phyloP scores from a whole-genome alignment of 2,797 vertebrate species.

The Pseudomugil gertrudae region DNA sequence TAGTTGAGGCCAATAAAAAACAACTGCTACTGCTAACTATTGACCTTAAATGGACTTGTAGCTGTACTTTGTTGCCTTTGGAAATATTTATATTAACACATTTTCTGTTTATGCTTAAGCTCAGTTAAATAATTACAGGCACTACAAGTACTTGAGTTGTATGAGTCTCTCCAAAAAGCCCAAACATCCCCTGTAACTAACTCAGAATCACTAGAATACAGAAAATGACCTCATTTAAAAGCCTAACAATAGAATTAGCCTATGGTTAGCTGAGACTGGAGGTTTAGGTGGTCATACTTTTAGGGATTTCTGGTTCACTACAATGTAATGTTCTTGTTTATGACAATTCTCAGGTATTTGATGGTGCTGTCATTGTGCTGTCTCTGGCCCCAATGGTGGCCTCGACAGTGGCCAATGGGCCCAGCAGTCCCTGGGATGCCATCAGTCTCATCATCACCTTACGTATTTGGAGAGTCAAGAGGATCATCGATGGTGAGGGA shows the following conservation, averaged over 20 bases:
- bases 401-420: slow-evolving; percentile 95
- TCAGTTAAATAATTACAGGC: background rate
- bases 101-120: background rate
- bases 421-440: slow-evolving; percentile 98
- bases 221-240: background rate
- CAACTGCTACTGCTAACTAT: background rate
- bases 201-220: background rate
- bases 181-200: background rate
- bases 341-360: slow-evolving; percentile 85
- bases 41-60: background rate
- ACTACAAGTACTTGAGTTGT: background rate
- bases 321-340: no score
- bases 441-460: slow-evolving; percentile 98
- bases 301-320: background rate
- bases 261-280: background rate
- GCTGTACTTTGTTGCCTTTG: background rate
- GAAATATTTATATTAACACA: background rate
- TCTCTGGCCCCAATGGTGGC: slow-evolving; percentile 98
- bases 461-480: slow-evolving; percentile 96
- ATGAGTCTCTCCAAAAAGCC: background rate
- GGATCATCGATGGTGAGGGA: slow-evolving; percentile 94
- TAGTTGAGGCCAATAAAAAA: background rate
- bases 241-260: background rate
- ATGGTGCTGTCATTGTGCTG: slow-evolving; percentile 92
- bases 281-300: background rate